Evolutionary conservation across 2,797 vertebrate species (phyloP), one percentile per base, ranked within the genome.

Genomic region (Eutrigla gurnardus): DNA sequence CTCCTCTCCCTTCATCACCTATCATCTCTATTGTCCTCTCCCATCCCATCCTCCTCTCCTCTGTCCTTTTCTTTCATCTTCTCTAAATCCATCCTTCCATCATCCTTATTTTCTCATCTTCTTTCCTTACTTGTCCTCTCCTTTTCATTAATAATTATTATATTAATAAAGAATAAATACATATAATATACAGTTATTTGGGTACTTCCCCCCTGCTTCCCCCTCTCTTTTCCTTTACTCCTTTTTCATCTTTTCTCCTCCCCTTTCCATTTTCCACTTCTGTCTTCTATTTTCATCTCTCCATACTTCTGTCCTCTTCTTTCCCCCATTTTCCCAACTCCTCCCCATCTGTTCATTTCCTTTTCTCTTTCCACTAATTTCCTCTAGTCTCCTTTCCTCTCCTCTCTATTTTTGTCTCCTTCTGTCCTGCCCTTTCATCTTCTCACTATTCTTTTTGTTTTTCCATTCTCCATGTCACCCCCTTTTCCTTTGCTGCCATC

Each of bases 381-480:
- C 10, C 36, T 59, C 9, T 54, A 32, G n/a, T 50, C 1, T 45
- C 18, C 0, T 6, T 0, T 18, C 14, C 4, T 39, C 35, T n/a
- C 5, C 7, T 37, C 33, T 52, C 14, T 55, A 15, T 2, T 54
- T 57, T 36, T 33, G 15, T 54, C 18, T 45, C 14, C 0, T 47
- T 35, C 60, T 70, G 9, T 35, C 25, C 42, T 35, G 11, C 32
- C 45, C 25, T 58, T n/a, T 65, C 35, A 47, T 73, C 42, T 40
- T 4, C 47, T 65, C 43, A 35, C 4, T 14, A 15, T 0, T 6
- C 3, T 10, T 17, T 5, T 6, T 43, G 3, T 65, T 61, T 18
- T 5, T 18, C 32, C 32, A 10, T 33, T 4, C 46, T 64, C 5
- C 47, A 58, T n/a, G 7, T 37, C 6, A 47, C 58, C n/a, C 9